These are phyloP conservation scores for Acrocyrtus sp. DNA, from an alignment of 2,888 invertebrate genomes.

Conservation along the genomic window DNA sequence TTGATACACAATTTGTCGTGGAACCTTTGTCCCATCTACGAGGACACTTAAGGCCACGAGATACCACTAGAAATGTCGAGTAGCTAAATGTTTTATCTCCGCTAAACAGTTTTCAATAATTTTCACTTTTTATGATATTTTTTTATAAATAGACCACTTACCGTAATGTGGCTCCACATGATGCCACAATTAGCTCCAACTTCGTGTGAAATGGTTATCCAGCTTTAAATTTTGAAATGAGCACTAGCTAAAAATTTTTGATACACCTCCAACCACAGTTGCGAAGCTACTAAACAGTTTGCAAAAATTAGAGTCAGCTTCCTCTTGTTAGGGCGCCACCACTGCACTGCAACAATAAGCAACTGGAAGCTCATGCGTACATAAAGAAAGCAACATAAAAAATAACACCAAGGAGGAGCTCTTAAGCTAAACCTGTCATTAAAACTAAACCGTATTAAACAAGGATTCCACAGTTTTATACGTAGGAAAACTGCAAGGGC, in stretches of 20 bases:
- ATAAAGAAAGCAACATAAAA: too few relatives aligned
- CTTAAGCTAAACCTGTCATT: slow-evolving; percentile 44
- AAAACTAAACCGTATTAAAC: slow-evolving; percentile 36
- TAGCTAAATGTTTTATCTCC: background rate
- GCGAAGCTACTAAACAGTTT: too few relatives aligned
- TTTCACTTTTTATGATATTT: background rate
- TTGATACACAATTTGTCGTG: slow-evolving; percentile 43
- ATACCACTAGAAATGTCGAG: slow-evolving; percentile 38
- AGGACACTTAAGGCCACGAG: slow-evolving; percentile 39
- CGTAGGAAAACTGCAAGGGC: slow-evolving; percentile 48
- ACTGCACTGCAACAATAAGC: background rate
- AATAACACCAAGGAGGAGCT: slow-evolving; percentile 27
- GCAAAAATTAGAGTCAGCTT: background rate
- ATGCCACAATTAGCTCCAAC: too few relatives aligned
- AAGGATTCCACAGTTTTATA: slow-evolving; percentile 48
- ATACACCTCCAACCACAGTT: slow-evolving; percentile 28
- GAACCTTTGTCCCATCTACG: slow-evolving; percentile 26
- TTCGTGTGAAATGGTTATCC: too few relatives aligned
- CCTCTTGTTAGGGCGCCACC: too few relatives aligned
- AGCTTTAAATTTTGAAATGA: too few relatives aligned
- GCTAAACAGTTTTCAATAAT: background rate
- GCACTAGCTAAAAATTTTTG: too few relatives aligned
- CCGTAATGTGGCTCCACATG: slow-evolving; percentile 35
- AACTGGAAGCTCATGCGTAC: too few relatives aligned
- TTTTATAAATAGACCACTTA: slow-evolving; percentile 8